Evolutionary conservation across 2,888 invertebrate species (phyloP), one percentile per base, ranked within the genome.

Genomic region (Sipunculus nudus): DNA sequence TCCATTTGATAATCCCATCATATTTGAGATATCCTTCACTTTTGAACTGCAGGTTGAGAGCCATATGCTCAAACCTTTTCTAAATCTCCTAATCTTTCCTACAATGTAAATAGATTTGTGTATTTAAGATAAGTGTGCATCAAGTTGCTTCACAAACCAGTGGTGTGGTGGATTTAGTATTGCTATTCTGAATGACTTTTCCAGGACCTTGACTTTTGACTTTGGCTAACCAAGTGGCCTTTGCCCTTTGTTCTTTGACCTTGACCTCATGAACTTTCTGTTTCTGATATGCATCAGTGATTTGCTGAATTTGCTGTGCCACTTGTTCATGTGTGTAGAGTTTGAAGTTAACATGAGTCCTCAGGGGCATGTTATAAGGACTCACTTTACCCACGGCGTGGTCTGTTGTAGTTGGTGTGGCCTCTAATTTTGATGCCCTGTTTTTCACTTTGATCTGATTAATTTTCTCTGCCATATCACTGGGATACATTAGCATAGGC

Each of bases 401-500:
- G 26, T 67, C 71, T n/a, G n/a, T n/a, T n/a, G n/a, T n/a, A n/a
- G n/a, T n/a, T n/a, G n/a, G n/a, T n/a, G n/a, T n/a, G n/a, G n/a
- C n/a, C n/a, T n/a, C n/a, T n/a, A n/a, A n/a, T n/a, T n/a, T n/a
- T n/a, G n/a, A n/a, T n/a, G n/a, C n/a, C n/a, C n/a, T n/a, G n/a
- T n/a, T n/a, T n/a, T n/a, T n/a, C n/a, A n/a, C n/a, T 23, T 52
- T 54, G 25, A 61, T 19, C 19, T 45, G 29, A 10, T 63, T 59
- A 3, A 72, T 57, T 63, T 75, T 77, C 10, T 76, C 75, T 46
- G 70, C 72, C 62, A 78, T 67, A 46, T 77, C 74, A 25, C 66
- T 65, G 3, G 81, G 72, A 53, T 78, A 81, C 77, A 81, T 81
- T 48, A 79, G 64, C 79, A 80, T 80, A 0, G 80, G 80, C 16